These are phyloP conservation scores for Mesochorus sp. DNA, from an alignment of 2,888 invertebrate species.

Conservation along the genomic window DNA sequence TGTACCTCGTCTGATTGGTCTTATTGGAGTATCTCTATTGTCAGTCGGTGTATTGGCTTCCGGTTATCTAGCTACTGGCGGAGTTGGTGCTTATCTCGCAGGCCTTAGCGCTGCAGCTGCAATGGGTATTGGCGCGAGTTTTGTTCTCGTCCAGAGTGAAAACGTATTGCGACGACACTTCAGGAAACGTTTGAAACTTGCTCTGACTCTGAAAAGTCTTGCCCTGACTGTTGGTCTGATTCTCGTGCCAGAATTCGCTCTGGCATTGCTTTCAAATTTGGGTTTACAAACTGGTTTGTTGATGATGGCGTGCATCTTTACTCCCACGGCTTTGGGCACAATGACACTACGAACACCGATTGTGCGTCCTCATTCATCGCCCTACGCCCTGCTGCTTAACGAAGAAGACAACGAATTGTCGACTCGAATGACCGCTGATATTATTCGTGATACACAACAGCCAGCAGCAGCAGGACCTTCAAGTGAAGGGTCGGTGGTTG, in stretches of 20 bases:
- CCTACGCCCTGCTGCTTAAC: conserved; percentile 70
- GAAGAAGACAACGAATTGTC: conserved; percentile 73
- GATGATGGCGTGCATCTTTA: conserved; percentile 70
- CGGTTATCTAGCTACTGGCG: conserved; percentile 77
- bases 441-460: conserved; percentile 30
- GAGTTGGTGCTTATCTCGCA: conserved; percentile 76
- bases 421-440: conserved; percentile 23
- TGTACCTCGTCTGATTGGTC: conserved; percentile 72
- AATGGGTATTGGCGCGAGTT: conserved; percentile 78
- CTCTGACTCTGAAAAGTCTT: conserved; percentile 69
- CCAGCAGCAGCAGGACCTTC: not conserved
- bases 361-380: conserved; percentile 53
- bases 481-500: not conserved
- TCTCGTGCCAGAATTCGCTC: conserved; percentile 69
- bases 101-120: conserved; percentile 76
- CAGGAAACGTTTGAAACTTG: conserved; percentile 68
- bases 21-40: conserved; percentile 74
- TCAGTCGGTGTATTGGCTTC: conserved; percentile 74
- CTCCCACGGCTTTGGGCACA: conserved; percentile 72
- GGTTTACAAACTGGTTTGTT: conserved; percentile 69
- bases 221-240: conserved; percentile 71
- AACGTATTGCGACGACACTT: conserved; percentile 72
- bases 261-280: conserved; percentile 65
- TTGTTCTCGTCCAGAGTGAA: conserved; percentile 72
- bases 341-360: conserved; percentile 67